Evolutionary conservation across 30 jellyfish, hydroid and myxozoan species (phyloP), one percentile per base, ranked within the genome.

Genomic region (Cassiopea xamachana): DNA sequence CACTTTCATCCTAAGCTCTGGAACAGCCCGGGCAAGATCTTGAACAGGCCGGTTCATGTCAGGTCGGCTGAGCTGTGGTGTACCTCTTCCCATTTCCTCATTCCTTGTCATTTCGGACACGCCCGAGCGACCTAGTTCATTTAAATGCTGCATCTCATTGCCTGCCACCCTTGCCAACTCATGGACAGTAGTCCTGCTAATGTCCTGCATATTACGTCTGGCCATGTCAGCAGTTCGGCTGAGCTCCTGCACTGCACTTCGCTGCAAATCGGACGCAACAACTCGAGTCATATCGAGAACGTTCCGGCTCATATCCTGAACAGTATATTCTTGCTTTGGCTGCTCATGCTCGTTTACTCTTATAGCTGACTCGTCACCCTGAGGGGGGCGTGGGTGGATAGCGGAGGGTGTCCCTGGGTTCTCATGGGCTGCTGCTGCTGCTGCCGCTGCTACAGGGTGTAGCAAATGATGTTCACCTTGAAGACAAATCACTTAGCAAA

Each of bases 361-460:
- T 80, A 88, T 67, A 2, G 82, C 87, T 5, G 55, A 13, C 62
- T 77, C 89, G 3, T 88, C 95, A 3, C 62, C 95, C 72, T 68
- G 86, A 7, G 85, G 95, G 79, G 95, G 95, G 47, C 95, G 95
- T 18, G 95, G 95, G 75, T 88, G 95, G 50, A 88, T 73, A 27
- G 95, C 79, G 2, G 95, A 78, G 6, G 95, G 95, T 81, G 95
- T 88, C 60, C 86, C 69, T 8, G 95, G 95, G 90, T 88, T 82
- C 73, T 88, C 95, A 49, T 82, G 89, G 6, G 90, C 90, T 5
- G 90, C 87, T 68, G 90, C 95, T 27, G 87, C 85, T n/a, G 76
- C n/a, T n/a, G n/a, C n/a, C n/a, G n/a, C n/a, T n/a, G n/a, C n/a
- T n/a, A n/a, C n/a, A n/a, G n/a, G 94, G 58, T 72, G 90, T 16